Conservation (phyloP, 2,113 vertebrate species). For the Hypomesus transpacificus region DNA sequence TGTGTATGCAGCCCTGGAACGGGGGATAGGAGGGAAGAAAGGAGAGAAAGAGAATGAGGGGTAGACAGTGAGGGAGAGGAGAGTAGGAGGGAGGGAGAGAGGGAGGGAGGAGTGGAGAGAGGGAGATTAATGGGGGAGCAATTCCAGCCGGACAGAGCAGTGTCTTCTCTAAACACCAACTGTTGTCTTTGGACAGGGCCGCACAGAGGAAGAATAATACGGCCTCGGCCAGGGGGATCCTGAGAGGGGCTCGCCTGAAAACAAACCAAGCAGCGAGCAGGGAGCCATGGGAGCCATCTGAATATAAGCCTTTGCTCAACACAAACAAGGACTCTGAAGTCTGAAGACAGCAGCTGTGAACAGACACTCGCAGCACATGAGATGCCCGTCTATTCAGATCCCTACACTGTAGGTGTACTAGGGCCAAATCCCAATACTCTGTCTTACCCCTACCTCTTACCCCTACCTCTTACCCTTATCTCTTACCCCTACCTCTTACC, state of each 20-base stretch:
- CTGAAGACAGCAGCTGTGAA: background rate
- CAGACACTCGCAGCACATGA: background rate
- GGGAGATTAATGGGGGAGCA: constrained; percentile 29
- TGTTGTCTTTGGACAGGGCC: constrained; percentile 48
- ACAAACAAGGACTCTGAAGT: background rate
- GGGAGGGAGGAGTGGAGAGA: background rate
- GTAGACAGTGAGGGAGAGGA: background rate
- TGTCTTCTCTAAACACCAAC: constrained; percentile 55
- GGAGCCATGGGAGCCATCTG: background rate
- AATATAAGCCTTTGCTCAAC: background rate
- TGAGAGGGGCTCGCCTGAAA: background rate
- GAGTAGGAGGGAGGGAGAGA: constrained; percentile 9
- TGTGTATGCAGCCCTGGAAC: constrained; percentile 80
- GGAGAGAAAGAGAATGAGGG: background rate
- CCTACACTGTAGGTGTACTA: background rate
- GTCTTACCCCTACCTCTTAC: too few relatives aligned
- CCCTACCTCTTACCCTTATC: too few relatives aligned
- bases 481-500: too few relatives aligned
- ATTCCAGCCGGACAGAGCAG: constrained; percentile 46
- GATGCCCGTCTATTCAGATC: background rate
- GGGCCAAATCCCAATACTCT: too few relatives aligned
- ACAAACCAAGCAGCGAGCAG: background rate
- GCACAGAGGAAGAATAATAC: constrained; percentile 54
- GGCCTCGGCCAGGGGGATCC: constrained; percentile 24
- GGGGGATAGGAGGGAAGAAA: background rate